Percentiles rank a stretch among this genome's conserved stretches.
Evolutionary conservation across 92 coral and sea anemone species (phyloP).

Genomic region (Palythoa caribaeorum): DNA sequence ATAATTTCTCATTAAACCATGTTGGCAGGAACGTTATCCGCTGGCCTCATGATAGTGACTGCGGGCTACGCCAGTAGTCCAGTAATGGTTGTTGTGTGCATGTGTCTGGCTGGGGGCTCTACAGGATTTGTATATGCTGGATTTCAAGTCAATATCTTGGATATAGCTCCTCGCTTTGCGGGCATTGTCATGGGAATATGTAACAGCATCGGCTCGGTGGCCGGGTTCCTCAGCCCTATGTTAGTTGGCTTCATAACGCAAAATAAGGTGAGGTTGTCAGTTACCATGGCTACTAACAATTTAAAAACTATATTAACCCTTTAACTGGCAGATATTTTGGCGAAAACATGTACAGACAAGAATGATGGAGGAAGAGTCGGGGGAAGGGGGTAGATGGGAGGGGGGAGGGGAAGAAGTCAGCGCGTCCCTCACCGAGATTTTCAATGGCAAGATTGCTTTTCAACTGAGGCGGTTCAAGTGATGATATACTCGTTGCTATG

Average conservation of each 20-base stretch:
- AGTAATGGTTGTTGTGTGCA: conserved; percentile 60
- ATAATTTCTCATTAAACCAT: not conserved
- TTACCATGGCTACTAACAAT: not conserved
- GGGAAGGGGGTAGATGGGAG: too few relatives aligned
- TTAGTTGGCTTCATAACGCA: conserved; percentile 84
- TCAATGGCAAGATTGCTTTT: too few relatives aligned
- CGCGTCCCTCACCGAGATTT: too few relatives aligned
- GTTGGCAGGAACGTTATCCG: conserved; percentile 71
- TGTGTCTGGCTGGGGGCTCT: conserved; percentile 74
- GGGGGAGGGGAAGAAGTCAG: too few relatives aligned
- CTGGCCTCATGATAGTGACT: conserved; percentile 74
- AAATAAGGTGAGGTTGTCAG: conserved; percentile 60
- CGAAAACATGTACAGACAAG: too few relatives aligned
- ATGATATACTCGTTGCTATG: too few relatives aligned
- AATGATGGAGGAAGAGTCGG: too few relatives aligned
- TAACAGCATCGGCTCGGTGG: conserved; percentile 79
- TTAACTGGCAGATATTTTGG: too few relatives aligned
- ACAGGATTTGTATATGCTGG: conserved; percentile 87
- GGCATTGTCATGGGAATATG: conserved; percentile 87
- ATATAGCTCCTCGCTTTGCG: conserved; percentile 89
- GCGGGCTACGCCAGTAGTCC: conserved; percentile 74
- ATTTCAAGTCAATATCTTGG: conserved; percentile 88
- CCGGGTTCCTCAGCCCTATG: conserved; percentile 91
- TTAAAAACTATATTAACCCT: too few relatives aligned
- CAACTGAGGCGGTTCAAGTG: too few relatives aligned